Conservation (phyloP, 1,140 invertebrate genomes). For the Chrysomallon squamiferum region DNA sequence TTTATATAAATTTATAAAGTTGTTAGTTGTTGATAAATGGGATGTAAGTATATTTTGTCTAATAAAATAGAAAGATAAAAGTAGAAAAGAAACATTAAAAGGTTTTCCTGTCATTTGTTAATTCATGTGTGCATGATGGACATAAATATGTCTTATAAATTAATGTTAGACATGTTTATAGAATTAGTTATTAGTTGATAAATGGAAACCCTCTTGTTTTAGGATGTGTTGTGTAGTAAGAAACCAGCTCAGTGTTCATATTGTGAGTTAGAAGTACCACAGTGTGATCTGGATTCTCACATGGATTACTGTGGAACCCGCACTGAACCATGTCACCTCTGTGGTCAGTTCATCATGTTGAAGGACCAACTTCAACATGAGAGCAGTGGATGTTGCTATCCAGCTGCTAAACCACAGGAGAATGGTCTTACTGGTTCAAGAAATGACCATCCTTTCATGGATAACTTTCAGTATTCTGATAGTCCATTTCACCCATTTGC, state of each 20-base stretch:
- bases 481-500: slow-evolving; percentile 6
- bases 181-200: background rate
- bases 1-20: too few species aligned
- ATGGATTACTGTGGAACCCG: slow-evolving; percentile 73
- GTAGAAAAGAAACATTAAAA: too few species aligned
- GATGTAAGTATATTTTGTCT: too few species aligned
- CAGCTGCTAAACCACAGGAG: slow-evolving; percentile 30
- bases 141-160: background rate
- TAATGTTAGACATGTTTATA: background rate
- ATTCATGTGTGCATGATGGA: background rate
- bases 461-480: slow-evolving; percentile 11
- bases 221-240: slow-evolving; percentile 58
- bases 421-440: background rate
- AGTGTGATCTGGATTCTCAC: slow-evolving; percentile 69
- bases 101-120: background rate
- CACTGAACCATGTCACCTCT: slow-evolving; percentile 72
- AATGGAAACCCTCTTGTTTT: slow-evolving; percentile 19
- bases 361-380: slow-evolving; percentile 72
- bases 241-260: slow-evolving; percentile 66
- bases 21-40: too few species aligned
- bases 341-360: slow-evolving; percentile 73
- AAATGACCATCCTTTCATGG: background rate
- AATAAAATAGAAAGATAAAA: too few species aligned
- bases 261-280: slow-evolving; percentile 71
- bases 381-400: slow-evolving; percentile 66